Conservation (phyloP, 2,888 invertebrate genomes). For the Cetonia aurata region DNA sequence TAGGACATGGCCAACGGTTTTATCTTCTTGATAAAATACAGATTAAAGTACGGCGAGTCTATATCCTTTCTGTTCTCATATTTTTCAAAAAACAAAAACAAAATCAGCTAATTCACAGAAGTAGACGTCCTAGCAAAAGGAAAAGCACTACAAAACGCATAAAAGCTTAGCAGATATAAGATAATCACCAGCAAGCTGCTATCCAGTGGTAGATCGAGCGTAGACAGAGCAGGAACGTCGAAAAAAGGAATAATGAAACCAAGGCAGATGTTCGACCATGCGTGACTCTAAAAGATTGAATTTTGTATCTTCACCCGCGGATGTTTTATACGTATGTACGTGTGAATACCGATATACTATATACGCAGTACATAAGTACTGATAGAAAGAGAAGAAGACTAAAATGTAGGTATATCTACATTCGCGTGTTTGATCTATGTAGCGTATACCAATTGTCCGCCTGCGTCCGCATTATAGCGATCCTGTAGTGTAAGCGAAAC, state of each 20-base stretch:
- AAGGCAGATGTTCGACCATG: constrained; percentile 48
- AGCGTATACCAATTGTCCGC: no score
- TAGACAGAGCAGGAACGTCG: constrained; percentile 2
- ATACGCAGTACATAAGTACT: no score
- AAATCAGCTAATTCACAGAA: background rate
- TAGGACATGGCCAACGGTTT: no score
- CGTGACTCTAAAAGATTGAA: constrained; percentile 51
- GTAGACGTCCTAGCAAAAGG: background rate
- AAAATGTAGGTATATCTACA: no score
- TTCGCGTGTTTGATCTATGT: no score
- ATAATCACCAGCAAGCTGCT: constrained; percentile 26
- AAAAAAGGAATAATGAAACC: constrained; percentile 32
- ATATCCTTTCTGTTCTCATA: background rate
- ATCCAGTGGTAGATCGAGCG: constrained; percentile 16
- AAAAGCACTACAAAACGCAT: background rate
- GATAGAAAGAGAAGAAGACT: no score
- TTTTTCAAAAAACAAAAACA: constrained; percentile 1
- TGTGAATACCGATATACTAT: no score
- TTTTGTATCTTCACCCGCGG: constrained; percentile 46
- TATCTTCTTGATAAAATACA: no score
- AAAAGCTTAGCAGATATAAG: constrained; percentile 16
- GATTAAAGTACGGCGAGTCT: no score
- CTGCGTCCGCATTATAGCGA: no score
- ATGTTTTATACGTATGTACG: constrained; percentile 8
- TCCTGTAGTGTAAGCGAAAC: no score